phyloP scores from a whole-genome alignment of 1,140 invertebrate species.

The Drosophila insularis region DNA sequence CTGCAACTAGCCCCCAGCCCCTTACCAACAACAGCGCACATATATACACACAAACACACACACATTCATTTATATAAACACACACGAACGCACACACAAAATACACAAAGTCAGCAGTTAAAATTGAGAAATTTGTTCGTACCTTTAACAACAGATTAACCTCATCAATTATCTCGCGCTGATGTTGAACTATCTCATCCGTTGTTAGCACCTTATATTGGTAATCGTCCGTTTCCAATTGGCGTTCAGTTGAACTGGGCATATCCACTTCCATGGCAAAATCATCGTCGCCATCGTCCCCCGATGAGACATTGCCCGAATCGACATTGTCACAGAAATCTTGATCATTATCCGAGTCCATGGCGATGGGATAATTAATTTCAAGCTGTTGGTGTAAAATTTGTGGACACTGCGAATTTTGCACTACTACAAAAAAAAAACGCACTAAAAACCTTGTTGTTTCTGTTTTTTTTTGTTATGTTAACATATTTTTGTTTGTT shows the following conservation, averaged over 20 bases:
- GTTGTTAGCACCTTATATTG: constrained; percentile 96
- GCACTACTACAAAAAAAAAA: constrained; percentile 21
- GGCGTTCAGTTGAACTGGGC: constrained; percentile 85
- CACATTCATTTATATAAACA: constrained; percentile 18
- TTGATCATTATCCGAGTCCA: constrained; percentile 93
- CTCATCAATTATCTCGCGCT: constrained; percentile 98
- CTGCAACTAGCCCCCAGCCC: constrained; percentile 1
- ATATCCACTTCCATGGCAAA: constrained; percentile 96
- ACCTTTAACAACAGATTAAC: constrained; percentile 94
- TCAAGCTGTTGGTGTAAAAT: neutral
- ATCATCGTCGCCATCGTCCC: constrained; percentile 92
- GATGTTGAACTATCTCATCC: constrained; percentile 97
- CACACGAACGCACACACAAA: constrained; percentile 10
- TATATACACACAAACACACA: neutral
- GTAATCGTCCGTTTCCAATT: constrained; percentile 93
- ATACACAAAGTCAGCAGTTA: neutral
- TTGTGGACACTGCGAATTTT: constrained; percentile 23
- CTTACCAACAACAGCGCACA: neutral
- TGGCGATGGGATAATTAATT: constrained; percentile 72
- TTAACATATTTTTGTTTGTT: constrained; percentile 26
- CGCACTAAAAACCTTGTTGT: constrained; percentile 1
- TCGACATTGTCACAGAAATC: constrained; percentile 94
- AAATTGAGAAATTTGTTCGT: constrained; percentile 36
- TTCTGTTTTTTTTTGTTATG: constrained; percentile 4
- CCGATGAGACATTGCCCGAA: constrained; percentile 95